A percentile compares a stretch with the other conserved stretches of the same genome.
phyloP scores from a whole-genome alignment of 2,888 invertebrate species.

The Orchesellides sinensis region DNA sequence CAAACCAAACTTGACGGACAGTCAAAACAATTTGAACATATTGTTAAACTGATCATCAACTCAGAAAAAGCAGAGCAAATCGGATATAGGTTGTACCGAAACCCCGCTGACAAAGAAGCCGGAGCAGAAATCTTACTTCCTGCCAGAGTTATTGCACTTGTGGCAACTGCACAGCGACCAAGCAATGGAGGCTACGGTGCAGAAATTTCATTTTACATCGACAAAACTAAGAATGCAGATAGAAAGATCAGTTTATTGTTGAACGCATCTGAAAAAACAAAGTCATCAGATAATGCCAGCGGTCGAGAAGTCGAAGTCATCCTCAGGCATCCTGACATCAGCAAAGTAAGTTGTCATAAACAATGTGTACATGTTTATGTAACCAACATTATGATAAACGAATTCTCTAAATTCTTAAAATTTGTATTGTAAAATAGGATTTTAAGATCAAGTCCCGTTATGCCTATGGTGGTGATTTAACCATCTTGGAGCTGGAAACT shows the following conservation, averaged over 20 bases:
- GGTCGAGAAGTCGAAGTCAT: slow-evolving; percentile 41
- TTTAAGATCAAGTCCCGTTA: slow-evolving; percentile 45
- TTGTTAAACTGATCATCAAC: slow-evolving; percentile 66
- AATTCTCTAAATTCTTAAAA: neutral
- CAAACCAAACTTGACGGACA: slow-evolving; percentile 30
- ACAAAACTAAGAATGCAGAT: slow-evolving; percentile 81
- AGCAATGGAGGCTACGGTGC: slow-evolving; percentile 79
- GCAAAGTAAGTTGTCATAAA: slow-evolving; percentile 14
- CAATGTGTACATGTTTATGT: neutral
- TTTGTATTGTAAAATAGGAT: slow-evolving; percentile 32
- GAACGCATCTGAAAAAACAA: slow-evolving; percentile 77
- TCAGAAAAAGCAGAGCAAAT: slow-evolving; percentile 65
- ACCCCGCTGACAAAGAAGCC: slow-evolving; percentile 78
- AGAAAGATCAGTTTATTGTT: slow-evolving; percentile 84
- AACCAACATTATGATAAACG: neutral
- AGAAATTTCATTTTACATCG: slow-evolving; percentile 83
- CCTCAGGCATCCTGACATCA: slow-evolving; percentile 65
- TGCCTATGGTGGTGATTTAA: slow-evolving; percentile 26
- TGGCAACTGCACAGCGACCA: slow-evolving; percentile 63
- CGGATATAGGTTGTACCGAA: slow-evolving; percentile 74
- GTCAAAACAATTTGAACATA: slow-evolving; percentile 61
- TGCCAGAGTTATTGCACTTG: slow-evolving; percentile 81
- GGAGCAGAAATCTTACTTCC: slow-evolving; percentile 77
- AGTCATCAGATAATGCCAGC: neutral
- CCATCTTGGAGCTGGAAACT: slow-evolving; percentile 55